These are phyloP conservation scores for Antigone vipio DNA, from an alignment of 2,113 vertebrate genomes.

Conservation along the genomic window DNA sequence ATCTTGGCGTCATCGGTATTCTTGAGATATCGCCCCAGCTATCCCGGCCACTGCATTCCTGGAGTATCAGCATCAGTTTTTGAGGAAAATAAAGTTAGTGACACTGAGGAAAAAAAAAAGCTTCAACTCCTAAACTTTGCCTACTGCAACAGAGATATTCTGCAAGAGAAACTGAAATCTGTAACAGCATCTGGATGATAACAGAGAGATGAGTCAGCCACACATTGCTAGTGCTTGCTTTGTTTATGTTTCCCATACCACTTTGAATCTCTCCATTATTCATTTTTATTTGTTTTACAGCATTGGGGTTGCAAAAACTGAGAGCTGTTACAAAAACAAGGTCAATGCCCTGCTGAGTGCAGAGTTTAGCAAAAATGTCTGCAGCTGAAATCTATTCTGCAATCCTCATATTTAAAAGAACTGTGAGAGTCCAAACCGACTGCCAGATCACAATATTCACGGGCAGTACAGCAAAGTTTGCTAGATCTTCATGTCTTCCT, in stretches of 20 bases:
- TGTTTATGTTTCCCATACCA: slow-evolving; percentile 54
- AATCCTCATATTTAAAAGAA: background rate
- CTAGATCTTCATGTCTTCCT: background rate
- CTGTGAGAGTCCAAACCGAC: background rate
- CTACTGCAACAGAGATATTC: background rate
- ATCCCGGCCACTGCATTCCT: background rate
- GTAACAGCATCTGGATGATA: slow-evolving; percentile 47
- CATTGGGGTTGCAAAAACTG: slow-evolving; percentile 11
- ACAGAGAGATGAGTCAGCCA: slow-evolving; percentile 42
- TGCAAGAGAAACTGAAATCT: slow-evolving; percentile 17
- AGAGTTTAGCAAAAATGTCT: slow-evolving; percentile 25
- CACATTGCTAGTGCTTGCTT: slow-evolving; percentile 26
- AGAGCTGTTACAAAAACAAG: slow-evolving; percentile 39
- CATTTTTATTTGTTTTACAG: slow-evolving; percentile 48
- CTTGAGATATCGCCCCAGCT: background rate
- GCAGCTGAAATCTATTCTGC: background rate
- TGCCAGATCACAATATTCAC: background rate
- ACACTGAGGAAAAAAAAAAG: background rate
- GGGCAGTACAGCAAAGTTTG: background rate
- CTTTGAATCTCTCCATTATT: slow-evolving; percentile 19
- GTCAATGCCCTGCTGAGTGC: background rate
- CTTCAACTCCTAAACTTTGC: background rate
- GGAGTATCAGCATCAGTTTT: background rate
- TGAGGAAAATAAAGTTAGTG: background rate
- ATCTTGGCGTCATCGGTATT: background rate